Evolutionary conservation across 2,113 vertebrate species (phyloP).

Genomic region (Anhinga anhinga): DNA sequence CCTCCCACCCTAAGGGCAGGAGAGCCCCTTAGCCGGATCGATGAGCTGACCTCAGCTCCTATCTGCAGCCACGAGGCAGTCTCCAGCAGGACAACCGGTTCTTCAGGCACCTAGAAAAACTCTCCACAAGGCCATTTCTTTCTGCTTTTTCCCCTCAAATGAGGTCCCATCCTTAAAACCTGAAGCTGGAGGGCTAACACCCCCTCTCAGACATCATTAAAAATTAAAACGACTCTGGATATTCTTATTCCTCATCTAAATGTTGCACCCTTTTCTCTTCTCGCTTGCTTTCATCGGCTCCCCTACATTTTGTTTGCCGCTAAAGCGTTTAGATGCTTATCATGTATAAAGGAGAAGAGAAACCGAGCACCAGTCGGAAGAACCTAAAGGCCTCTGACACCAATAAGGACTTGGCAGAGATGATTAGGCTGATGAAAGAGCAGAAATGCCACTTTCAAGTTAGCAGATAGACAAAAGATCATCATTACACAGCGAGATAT

Average conservation of each 20-base stretch:
- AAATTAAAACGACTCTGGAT: background rate
- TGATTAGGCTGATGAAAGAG: constrained; percentile 53
- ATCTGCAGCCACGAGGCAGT: rapidly evolving
- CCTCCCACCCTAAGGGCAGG: background rate
- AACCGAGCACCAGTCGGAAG: background rate
- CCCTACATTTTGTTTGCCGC: background rate
- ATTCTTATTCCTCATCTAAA: background rate
- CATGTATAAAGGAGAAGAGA: background rate
- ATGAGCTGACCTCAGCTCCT: background rate
- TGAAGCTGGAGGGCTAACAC: background rate
- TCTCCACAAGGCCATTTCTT: background rate
- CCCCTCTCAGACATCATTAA: background rate
- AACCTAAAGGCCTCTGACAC: background rate
- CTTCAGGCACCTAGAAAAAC: background rate
- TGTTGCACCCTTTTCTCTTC: background rate
- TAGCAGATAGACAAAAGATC: constrained; percentile 43
- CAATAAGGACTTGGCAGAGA: constrained; percentile 11
- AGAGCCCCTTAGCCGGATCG: background rate
- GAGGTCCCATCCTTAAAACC: background rate
- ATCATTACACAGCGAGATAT: background rate
- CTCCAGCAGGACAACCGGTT: background rate
- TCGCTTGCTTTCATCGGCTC: rapidly evolving
- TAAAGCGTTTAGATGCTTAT: background rate
- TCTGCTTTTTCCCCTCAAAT: background rate
- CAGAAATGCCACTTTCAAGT: constrained; percentile 50